phyloP scores from a whole-genome alignment of 2,113 vertebrate genomes.

The Amphiprion percula region DNA sequence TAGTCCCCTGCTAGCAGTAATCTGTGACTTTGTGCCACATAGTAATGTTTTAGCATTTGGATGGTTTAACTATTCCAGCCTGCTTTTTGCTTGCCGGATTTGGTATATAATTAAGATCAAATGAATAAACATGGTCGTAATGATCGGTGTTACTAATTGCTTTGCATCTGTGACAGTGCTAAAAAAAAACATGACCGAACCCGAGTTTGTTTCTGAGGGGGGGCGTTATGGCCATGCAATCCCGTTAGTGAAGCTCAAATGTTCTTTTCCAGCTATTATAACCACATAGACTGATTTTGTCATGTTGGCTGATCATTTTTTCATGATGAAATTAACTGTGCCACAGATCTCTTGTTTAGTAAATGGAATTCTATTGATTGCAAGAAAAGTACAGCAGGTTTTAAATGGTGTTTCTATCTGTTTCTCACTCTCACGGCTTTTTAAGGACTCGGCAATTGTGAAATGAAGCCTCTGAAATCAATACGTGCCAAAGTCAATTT shows the following conservation, averaged over 20 bases:
- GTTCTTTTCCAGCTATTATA: conserved; percentile 17
- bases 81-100: conserved; percentile 9
- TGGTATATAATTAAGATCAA: background rate
- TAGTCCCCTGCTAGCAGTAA: conserved; percentile 27
- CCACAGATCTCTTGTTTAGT: conserved; percentile 81
- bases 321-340: conserved; percentile 84
- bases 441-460: conserved; percentile 83
- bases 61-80: conserved; percentile 2
- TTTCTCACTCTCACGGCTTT: conserved; percentile 82
- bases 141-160: background rate
- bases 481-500: conserved; percentile 88
- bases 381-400: conserved; percentile 80
- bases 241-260: background rate
- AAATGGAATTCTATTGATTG: conserved; percentile 88
- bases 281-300: conserved; percentile 20
- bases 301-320: conserved; percentile 74
- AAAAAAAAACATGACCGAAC: background rate
- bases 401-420: conserved; percentile 80
- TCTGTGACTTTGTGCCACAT: conserved; percentile 21
- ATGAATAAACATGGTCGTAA: background rate
- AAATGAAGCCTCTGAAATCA: conserved; percentile 86
- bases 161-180: background rate
- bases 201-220: background rate
- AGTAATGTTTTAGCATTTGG: conserved; percentile 1
- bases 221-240: background rate